phyloP scores from a whole-genome alignment of 2,888 invertebrate species.

The Therioaphis trifolii region DNA sequence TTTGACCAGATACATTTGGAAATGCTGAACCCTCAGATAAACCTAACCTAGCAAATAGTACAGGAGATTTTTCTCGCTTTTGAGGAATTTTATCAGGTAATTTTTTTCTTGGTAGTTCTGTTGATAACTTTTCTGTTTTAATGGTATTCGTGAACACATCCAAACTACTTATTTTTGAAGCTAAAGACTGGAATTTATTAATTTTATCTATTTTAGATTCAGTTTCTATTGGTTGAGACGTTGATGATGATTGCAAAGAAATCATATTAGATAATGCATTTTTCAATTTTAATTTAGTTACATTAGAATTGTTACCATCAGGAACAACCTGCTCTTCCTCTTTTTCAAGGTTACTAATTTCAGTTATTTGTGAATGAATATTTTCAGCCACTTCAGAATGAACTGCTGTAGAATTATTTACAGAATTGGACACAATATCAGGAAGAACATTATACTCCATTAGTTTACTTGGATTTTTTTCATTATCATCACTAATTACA shows the following conservation, averaged over 20 bases:
- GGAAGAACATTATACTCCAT: conserved; percentile 30
- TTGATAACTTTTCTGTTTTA: conserved; percentile 25
- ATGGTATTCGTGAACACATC: background rate
- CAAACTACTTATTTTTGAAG: conserved; percentile 25
- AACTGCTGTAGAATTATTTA: background rate
- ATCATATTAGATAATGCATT: conserved; percentile 42
- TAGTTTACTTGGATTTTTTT: conserved; percentile 1
- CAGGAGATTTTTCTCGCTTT: conserved; percentile 75
- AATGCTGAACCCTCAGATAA: conserved; percentile 86
- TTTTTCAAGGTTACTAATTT: background rate
- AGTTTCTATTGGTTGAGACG: background rate
- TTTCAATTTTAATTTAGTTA: conserved; percentile 42
- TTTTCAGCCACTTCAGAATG: background rate
- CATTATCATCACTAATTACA: conserved; percentile 17
- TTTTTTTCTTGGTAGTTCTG: conserved; percentile 40
- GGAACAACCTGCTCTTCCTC: conserved; percentile 54
- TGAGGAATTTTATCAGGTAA: conserved; percentile 48
- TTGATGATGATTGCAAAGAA: background rate
- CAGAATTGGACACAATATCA: conserved; percentile 54
- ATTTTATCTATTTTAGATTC: conserved; percentile 40
- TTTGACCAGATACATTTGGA: conserved; percentile 76
- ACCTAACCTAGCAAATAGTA: conserved; percentile 83
- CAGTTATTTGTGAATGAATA: background rate
- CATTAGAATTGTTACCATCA: background rate
- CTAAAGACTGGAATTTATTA: conserved; percentile 35